Evolutionary conservation across 2,888 invertebrate species (phyloP).

Genomic region (Drosophila neutralis): DNA sequence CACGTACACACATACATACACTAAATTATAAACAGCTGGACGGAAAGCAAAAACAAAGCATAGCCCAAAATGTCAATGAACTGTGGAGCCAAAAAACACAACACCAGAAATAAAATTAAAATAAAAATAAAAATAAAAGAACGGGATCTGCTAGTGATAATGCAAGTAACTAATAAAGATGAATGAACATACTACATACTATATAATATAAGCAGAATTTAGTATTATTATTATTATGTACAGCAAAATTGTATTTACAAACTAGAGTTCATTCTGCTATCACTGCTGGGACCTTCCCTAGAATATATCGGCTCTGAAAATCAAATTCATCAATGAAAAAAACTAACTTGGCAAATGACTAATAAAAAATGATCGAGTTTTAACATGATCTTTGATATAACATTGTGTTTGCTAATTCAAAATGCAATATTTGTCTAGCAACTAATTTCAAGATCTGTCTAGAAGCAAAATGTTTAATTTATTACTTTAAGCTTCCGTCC

Average conservation of each 20-base stretch:
- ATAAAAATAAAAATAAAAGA: conserved; percentile 5
- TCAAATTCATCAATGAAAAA: background rate
- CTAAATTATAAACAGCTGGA: conserved; percentile 66
- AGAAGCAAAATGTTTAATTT: background rate
- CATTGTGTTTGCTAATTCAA: background rate
- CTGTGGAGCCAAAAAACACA: conserved; percentile 52
- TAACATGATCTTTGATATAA: background rate
- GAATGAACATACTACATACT: too few relatives aligned
- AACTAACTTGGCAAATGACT: background rate
- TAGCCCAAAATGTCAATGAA: conserved; percentile 71
- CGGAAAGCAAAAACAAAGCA: conserved; percentile 32
- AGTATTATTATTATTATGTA: background rate
- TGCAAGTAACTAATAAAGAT: background rate
- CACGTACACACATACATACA: conserved; percentile 11
- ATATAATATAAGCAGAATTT: background rate
- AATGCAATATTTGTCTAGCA: background rate
- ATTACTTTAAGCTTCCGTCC: background rate
- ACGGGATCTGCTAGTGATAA: conserved; percentile 7
- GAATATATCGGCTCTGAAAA: background rate
- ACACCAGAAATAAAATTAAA: conserved; percentile 21
- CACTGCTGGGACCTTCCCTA: background rate
- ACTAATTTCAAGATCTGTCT: background rate
- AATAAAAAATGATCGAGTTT: background rate
- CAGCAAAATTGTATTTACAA: background rate
- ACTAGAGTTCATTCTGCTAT: background rate